phyloP scores from a whole-genome alignment of 2,113 vertebrate species.

The Nothoprocta perdicaria region DNA sequence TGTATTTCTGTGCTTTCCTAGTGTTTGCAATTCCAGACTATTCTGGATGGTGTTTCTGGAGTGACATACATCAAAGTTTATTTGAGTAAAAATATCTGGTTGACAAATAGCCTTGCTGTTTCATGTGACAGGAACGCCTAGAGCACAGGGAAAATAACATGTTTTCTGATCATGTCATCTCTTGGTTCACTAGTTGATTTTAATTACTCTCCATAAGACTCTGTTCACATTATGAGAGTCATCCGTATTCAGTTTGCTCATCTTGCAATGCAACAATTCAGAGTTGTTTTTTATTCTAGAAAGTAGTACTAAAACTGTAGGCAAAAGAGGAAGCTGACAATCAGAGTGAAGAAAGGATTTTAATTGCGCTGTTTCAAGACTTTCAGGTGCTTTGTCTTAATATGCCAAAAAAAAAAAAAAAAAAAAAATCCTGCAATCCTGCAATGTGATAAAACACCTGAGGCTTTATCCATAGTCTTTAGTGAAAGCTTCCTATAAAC shows the following conservation, averaged over 20 bases:
- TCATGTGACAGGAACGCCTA: background rate
- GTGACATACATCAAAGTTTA: background rate
- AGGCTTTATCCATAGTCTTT: background rate
- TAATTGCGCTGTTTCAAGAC: background rate
- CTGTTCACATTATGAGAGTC: background rate
- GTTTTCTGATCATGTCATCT: background rate
- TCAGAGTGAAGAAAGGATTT: background rate
- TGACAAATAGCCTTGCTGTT: background rate
- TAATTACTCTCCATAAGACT: background rate
- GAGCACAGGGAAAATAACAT: background rate
- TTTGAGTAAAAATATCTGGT: background rate
- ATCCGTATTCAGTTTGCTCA: background rate
- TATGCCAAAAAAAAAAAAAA: background rate
- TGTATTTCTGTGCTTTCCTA: background rate
- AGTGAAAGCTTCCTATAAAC: background rate
- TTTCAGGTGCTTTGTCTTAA: background rate
- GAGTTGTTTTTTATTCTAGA: background rate
- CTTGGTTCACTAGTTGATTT: slow-evolving; percentile 11
- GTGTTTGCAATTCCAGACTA: background rate
- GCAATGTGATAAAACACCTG: background rate
- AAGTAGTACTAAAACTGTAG: background rate
- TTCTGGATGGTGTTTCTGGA: background rate
- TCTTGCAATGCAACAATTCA: background rate
- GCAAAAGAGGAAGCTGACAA: background rate
- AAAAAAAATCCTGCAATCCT: background rate